Evolutionary conservation across 2,888 invertebrate species (phyloP), one percentile per base, ranked within the genome.

Genomic region (Eilema sororculum): DNA sequence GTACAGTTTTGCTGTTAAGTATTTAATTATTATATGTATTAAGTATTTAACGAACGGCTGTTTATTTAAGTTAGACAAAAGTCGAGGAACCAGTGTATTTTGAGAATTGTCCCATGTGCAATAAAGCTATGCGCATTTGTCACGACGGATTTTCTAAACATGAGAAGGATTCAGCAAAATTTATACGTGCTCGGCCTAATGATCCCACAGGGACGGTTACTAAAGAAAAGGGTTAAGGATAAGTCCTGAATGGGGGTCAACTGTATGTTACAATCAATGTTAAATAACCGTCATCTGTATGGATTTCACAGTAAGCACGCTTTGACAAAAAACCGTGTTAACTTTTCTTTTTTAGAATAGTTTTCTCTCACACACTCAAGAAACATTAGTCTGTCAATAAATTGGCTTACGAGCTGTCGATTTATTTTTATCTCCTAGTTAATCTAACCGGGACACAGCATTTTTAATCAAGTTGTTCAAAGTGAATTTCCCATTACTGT

Each of bases 211-310:
- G 86, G 86, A 84, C 86, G 84, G 86, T 88, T 86, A 82, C 83
- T 85, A 84, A 84, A 84, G 84, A 88, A 82, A 85, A 89, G 87
- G 91, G 89, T 87, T 89, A 79, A 78, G 84, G 81, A 81, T 86
- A 87, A 89, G 81, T 84, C 87, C 81, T 79, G 77, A 81, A 84
- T 84, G 74, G 78, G 82, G 79, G 85, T 84, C 84, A 88, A 72
- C 79, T 69, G 76, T 91, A 87, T 81, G 83, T 91, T 86, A 88
- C 90, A 87, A 89, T 91, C 88, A 88, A 83, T 83, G 83, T 77
- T 74, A 76, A 80, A 84, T 82, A 82, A 84, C 78, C 81, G 77
- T 78, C 79, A 87, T 85, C 72, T 78, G 73, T 85, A 82, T 78
- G 78, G 84, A 80, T 83, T 66, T 61, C 64, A 61, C 66, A 73